Percentiles rank a stretch among this genome's conserved stretches.
These are phyloP conservation scores for Epinotia brunnichana DNA, from an alignment of 2,888 invertebrate genomes.

Conservation along the genomic window DNA sequence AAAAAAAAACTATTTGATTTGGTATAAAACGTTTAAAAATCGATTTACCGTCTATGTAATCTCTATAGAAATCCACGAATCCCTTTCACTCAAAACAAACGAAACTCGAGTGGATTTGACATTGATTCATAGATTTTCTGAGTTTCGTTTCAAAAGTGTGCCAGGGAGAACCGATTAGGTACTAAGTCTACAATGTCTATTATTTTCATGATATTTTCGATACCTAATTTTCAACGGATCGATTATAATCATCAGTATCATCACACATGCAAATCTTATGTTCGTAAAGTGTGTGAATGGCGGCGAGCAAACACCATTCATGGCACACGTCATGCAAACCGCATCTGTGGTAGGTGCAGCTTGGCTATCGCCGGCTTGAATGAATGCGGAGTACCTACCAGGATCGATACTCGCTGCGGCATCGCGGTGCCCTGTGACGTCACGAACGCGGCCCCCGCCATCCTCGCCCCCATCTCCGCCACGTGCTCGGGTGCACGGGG, in stretches of 20 bases:
- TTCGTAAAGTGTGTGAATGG: constrained; percentile 48
- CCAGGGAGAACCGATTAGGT: too few relatives aligned
- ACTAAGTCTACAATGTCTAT: too few relatives aligned
- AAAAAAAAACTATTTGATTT: too few relatives aligned
- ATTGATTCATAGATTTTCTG: too few relatives aligned
- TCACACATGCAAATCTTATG: constrained; percentile 45
- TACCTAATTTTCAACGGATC: not conserved
- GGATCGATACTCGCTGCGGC: constrained; percentile 62
- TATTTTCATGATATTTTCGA: too few relatives aligned
- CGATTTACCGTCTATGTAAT: too few relatives aligned
- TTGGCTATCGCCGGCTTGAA: constrained; percentile 57
- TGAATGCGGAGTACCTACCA: constrained; percentile 53
- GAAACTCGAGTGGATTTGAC: too few relatives aligned
- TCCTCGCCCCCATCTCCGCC: constrained; percentile 50
- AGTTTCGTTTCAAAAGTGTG: too few relatives aligned
- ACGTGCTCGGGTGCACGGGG: constrained; percentile 53
- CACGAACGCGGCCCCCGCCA: constrained; percentile 51
- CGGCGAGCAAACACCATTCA: constrained; percentile 46
- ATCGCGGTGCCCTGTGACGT: constrained; percentile 61
- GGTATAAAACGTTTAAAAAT: too few relatives aligned
- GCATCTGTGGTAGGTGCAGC: constrained; percentile 46
- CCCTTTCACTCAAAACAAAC: too few relatives aligned
- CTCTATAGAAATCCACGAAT: too few relatives aligned
- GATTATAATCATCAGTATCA: not conserved
- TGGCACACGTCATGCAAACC: constrained; percentile 38